Percentiles rank a stretch among this genome's conserved stretches.
Evolutionary conservation across 2,888 invertebrate genomes (phyloP).

Genomic region (Brenthis ino): DNA sequence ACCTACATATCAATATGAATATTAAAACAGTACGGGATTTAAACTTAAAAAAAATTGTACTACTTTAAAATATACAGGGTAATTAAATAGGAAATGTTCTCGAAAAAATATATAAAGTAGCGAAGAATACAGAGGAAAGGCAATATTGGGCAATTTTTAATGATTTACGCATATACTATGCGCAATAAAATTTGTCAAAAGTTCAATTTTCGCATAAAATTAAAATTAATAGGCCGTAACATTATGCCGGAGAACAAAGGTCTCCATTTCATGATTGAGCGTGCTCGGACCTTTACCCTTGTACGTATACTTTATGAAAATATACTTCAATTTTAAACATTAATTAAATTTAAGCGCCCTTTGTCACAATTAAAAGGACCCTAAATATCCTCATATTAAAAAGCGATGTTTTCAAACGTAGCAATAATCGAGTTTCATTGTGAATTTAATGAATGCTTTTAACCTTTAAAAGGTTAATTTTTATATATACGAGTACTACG

Average conservation of each 20-base stretch:
- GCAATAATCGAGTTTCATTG: constrained; percentile 15
- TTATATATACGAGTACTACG: too few species aligned
- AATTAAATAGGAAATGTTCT: too few species aligned
- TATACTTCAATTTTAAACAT: constrained; percentile 21
- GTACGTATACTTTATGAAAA: constrained; percentile 5
- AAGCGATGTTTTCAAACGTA: constrained; percentile 13
- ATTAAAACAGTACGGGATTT: too few species aligned
- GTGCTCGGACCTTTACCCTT: constrained; percentile 8
- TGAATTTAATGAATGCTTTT: constrained; percentile 12
- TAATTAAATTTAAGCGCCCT: constrained; percentile 22
- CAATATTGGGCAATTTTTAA: too few species aligned
- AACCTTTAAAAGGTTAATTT: constrained; percentile 6
- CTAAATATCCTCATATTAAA: constrained; percentile 11
- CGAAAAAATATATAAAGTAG: too few species aligned
- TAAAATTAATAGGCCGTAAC: constrained; percentile 14
- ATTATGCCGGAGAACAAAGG: constrained; percentile 9
- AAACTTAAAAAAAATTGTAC: too few species aligned
- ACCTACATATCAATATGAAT: too few species aligned
- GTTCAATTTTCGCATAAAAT: background rate
- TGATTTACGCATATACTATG: too few species aligned
- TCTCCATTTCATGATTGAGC: constrained; percentile 20
- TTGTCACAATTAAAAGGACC: constrained; percentile 10
- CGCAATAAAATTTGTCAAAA: background rate
- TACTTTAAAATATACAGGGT: too few species aligned
- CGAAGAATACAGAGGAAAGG: background rate